Evolutionary conservation across 1,140 invertebrate species (phyloP), one percentile per base, ranked within the genome.

Genomic region (Meloidogyne floridensis): DNA sequence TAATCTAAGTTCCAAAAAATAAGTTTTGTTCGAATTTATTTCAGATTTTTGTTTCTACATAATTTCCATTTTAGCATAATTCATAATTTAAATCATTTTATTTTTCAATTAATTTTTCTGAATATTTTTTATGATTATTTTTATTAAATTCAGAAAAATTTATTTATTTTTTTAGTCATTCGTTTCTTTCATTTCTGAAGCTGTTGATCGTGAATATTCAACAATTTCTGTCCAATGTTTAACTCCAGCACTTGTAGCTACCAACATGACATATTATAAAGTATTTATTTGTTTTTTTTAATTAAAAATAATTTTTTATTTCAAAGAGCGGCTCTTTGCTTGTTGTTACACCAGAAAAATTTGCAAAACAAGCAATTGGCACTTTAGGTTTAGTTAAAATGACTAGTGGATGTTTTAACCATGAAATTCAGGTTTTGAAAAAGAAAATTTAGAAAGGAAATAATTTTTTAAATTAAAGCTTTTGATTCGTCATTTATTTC

Each of bases 191-290:
- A 32, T 88, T 8, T 85, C 81, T 56, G 87, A 88, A 42, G 80
- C 73, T 47, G 85, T 89, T 75, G 87, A 88, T 76, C 85, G 87
- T 4, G 87, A 88, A 75, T 89, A 88, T 84, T 81, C 84, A 32
- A 83, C 84, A 42, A 88, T 88, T 75, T 53, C 70, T 43, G 88
- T 89, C 4, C 87, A 88, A 80, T 88, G 87, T 81, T 79, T 88
- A 32, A 89, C 84, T 4, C 87, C 87, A 54, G 87, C 87, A 32
- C 77, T 88, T 53, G 84, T 88, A 42, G 87, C 87, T 43, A 88
- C 87, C 0, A 88, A 88, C 79, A 88, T 88, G 87, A 88, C 87
- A 54, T 88, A 89, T 71, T 88, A 88, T 51, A 81, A 84, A 74
- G 87, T 89, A 80, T 13, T 32, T 15, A 84, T 83, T 51, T 32